These are phyloP conservation scores for Eleginops maclovinus DNA, from an alignment of 2,113 vertebrate genomes.

Conservation along the genomic window DNA sequence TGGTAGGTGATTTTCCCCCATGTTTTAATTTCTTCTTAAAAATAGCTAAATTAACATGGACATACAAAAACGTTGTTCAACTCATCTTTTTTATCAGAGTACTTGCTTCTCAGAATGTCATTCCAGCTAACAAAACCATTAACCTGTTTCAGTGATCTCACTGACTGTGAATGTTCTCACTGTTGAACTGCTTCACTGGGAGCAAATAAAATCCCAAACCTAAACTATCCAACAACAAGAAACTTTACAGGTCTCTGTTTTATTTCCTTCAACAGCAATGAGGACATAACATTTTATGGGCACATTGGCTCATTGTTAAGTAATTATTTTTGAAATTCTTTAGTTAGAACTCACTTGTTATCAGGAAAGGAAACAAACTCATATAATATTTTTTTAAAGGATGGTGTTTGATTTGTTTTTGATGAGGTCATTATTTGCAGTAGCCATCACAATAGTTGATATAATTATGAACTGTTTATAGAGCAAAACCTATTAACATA, in stretches of 20 bases:
- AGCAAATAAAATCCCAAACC: constrained; percentile 50
- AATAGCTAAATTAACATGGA: background rate
- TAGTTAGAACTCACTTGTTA: background rate
- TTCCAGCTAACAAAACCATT: constrained; percentile 43
- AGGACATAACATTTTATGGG: constrained; percentile 16
- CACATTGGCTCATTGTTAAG: background rate
- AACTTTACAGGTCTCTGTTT: constrained; percentile 14
- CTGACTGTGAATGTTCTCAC: constrained; percentile 63
- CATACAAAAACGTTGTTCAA: background rate
- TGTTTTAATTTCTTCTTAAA: background rate
- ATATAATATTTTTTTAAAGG: background rate
- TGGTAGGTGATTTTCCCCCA: background rate
- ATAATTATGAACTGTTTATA: background rate
- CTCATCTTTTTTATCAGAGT: constrained; percentile 22
- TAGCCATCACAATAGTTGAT: background rate
- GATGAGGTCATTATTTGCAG: background rate
- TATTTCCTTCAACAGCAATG: constrained; percentile 36
- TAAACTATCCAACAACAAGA: constrained; percentile 36
- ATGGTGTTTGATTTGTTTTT: background rate
- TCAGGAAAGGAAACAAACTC: constrained; percentile 13
- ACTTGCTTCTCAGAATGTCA: constrained; percentile 11
- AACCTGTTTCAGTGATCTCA: constrained; percentile 66
- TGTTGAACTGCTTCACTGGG: constrained; percentile 43
- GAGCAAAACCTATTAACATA: background rate
- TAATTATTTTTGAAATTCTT: background rate